Base-by-base conservation (phyloP, 2,888 invertebrate species). In the Acronicta leporina region DNA sequence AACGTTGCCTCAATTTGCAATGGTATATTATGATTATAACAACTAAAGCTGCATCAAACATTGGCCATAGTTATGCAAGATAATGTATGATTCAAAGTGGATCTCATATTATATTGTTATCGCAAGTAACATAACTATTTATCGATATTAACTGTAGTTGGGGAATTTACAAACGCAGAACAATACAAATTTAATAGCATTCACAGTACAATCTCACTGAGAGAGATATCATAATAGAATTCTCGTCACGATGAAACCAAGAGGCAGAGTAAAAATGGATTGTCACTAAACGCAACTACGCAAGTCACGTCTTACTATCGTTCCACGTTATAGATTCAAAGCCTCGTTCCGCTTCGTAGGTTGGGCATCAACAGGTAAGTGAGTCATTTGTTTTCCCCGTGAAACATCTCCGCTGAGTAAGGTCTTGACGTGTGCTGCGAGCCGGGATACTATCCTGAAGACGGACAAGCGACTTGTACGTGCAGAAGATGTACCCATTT, bases 291-390 rank as follows among this genome's bases (percentile, higher is more conserved):
- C 68, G 16, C 7, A 54, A 62, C 66, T 51, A 85, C 79, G 81
- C 83, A 77, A 85, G 86, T 89, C 87, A 89, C 88, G 87, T 86
- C 74, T 69, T 71, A 76, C 73, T 82, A 79, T 73, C 75, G 72
- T 78, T 78, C 65, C 69, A 70, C 70, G 77, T 80, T 81, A 80
- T 79, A 78, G 81, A 80, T 82, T 81, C 82, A 74, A 82, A 83
- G 81, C 82, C 82, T 82, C 77, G 75, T 84, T 83, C 81, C 68
- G 51, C 75, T 80, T 77, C 74, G 69, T 67, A 75, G 77, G 82
- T 79, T 73, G 78, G 81, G 83, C 83, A 89, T 91, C 91, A 91
- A 91, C 91, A 91, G 90, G 92, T 91, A 91, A 91, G 88, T 87
- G 90, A 90, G 88, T 86, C 90, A 89, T 91, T 91, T 90, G 86